phyloP scores from a whole-genome alignment of 2,888 invertebrate genomes.

The Schizaphis graminum region DNA sequence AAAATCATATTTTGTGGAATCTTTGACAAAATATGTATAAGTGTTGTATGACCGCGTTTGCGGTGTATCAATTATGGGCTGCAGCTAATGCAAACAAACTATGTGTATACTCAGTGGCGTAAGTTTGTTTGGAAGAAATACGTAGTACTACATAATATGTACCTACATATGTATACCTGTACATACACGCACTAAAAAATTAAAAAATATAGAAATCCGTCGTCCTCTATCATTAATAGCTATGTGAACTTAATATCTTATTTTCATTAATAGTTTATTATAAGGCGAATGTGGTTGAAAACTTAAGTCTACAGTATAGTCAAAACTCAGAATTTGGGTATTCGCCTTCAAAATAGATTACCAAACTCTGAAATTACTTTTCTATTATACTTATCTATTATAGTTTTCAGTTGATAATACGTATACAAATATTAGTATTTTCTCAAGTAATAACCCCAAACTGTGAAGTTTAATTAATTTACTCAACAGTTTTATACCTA shows the following conservation, averaged over 20 bases:
- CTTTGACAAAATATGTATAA: conserved; percentile 12
- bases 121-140: background rate
- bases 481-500: too few relatives aligned
- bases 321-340: background rate
- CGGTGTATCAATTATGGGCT: background rate
- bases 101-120: background rate
- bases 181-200: background rate
- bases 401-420: background rate
- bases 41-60: background rate
- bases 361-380: background rate
- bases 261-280: background rate
- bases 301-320: background rate
- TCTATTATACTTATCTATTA: background rate
- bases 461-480: background rate
- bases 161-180: background rate
- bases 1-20: background rate
- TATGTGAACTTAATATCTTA: background rate
- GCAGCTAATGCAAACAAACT: background rate
- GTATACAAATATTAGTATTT: background rate
- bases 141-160: too few relatives aligned
- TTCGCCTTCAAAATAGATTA: background rate
- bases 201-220: background rate
- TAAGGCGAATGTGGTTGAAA: background rate
- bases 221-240: background rate
- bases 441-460: background rate